Evolutionary conservation across 2,113 vertebrate species (phyloP), one percentile per base, ranked within the genome.

Genomic region (Triplophysa siluroides): DNA sequence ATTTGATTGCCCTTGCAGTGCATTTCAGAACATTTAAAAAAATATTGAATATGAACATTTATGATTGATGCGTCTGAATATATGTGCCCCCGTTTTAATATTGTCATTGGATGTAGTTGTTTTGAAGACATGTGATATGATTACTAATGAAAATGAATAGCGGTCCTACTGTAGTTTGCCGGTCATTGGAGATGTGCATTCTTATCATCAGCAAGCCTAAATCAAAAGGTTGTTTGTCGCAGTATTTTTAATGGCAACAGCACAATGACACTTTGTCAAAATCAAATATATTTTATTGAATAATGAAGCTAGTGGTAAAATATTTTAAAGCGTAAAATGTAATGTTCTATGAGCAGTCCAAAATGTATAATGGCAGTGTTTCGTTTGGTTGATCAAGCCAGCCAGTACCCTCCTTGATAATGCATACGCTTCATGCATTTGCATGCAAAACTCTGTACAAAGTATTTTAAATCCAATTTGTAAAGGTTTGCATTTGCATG

Each of bases 141-240:
- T 45, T 29, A 43, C 26, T 68, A 63, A 29, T 11, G 63, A 47
- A 23, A 45, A 29, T 43, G 18, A 74, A 38, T 74, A 29, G 62
- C 68, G 54, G 69, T 62, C 69, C 78, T 78, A 74, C 64, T 87
- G 80, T 65, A 75, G 68, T 71, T 67, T 90, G 86, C 93, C 93
- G 92, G 93, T 92, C 91, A 92, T 93, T 95, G 92, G 92, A 91
- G 86, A 90, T 90, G 91, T 84, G 79, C 83, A 86, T 86, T 86
- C 19, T 66, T 70, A 76, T 6, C 87, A 83, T 81, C 78, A 86
- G 66, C 33, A 56, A 52, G 24, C 66, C 86, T 76, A 80, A 72
- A 84, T 85, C 67, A 61, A 26, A 13, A 24, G 9, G 41, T 38
- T 67, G 6, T 70, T 70, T 76, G 65, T 71, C 47, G 18, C 24